Percentiles rank a stretch among this genome's conserved stretches.
Evolutionary conservation across 2,888 invertebrate species (phyloP).

Genomic region (Thysanoteuthis rhombus): DNA sequence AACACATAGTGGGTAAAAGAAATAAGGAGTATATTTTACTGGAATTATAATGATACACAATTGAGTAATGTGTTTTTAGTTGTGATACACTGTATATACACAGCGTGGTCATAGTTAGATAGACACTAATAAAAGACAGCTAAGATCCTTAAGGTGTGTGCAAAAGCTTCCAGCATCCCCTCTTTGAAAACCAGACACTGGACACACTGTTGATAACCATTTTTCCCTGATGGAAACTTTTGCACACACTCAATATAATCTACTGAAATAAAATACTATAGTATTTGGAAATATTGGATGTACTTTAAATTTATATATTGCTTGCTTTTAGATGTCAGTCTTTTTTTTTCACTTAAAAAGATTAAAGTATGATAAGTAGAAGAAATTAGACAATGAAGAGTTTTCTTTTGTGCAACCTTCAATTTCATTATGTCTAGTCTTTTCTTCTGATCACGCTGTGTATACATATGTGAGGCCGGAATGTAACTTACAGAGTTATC

Average conservation of each 20-base stretch:
- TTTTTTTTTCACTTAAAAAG: not conserved
- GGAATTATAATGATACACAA: not conserved
- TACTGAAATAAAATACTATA: not conserved
- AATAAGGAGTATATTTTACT: not conserved
- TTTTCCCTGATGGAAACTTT: no score
- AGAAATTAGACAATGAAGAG: not conserved
- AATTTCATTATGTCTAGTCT: not conserved
- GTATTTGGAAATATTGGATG: not conserved
- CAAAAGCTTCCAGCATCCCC: no score
- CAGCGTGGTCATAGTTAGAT: not conserved
- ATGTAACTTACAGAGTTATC: conserved; percentile 12
- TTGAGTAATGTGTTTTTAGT: not conserved
- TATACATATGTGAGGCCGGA: not conserved
- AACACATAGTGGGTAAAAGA: not conserved
- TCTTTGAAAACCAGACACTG: no score
- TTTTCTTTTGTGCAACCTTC: not conserved
- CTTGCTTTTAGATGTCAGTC: not conserved
- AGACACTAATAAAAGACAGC: not conserved
- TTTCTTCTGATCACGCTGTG: not conserved
- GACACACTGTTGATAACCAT: no score
- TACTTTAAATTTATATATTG: no score
- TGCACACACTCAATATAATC: no score
- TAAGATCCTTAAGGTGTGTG: no score
- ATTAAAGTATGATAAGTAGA: not conserved
- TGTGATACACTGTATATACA: not conserved